Base-by-base conservation (phyloP, 64 coral and sea anemone species). In the Stichodactyla helianthus region DNA sequence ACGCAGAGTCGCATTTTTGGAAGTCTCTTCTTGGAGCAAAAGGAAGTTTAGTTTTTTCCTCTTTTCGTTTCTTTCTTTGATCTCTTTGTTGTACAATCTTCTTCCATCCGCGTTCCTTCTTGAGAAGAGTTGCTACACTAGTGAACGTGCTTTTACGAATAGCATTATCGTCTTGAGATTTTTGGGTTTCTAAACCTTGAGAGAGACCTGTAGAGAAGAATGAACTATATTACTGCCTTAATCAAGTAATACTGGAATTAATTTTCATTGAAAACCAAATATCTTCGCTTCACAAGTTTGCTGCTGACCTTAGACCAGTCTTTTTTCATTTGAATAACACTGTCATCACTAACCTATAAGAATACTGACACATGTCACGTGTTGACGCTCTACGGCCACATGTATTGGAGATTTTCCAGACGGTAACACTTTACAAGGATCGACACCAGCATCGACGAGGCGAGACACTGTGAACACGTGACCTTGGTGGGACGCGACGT, bases 321-420 rank as follows among this genome's bases (percentile, higher is more conserved):
- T 20, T 4, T 64, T 18, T 6, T 64, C 18, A 6, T 18, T 6
- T 16, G 5, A 16, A 64, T 19, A 10, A 74, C 4, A 26, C 25
- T 18, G 19, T 22, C n/a, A 68, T 68, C n/a, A 86, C 91, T 82
- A 9, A 97, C 94, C 94, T 10, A 97, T 67, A 50, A 97, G 76
- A 54, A 93, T 35, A 55, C 76, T 97, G 10, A 97, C 78, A 74
- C 94, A 97, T 4, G 91, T 88, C 7, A 97, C 61, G 18, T 87
- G 91, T 27, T 50, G 67, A 0, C 82, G 92, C 55, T 85, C 60
- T 10, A 97, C 88, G 50, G 94, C 94, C 12, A 90, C 76, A 71
- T 97, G 94, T 19, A 93, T 92, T 52, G 94, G 84, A 22, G 94
- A 97, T 85, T 91, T 89, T 51, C 91, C 91, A 15, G 94, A 97